Percentiles rank a stretch among this genome's conserved stretches.
Conservation (phyloP, 2,113 vertebrate genomes). For the Apaloderma vittatum region DNA sequence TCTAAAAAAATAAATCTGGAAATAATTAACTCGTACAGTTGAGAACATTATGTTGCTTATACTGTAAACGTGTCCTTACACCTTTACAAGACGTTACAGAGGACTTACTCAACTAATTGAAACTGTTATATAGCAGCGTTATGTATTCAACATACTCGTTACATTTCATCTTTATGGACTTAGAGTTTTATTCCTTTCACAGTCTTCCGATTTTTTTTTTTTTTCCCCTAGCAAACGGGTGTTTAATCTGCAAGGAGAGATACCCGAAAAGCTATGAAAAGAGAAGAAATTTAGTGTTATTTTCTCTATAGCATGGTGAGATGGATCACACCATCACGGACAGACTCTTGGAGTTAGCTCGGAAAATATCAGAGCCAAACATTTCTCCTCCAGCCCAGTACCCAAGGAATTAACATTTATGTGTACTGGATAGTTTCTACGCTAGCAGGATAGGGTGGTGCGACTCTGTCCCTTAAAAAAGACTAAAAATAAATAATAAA, state of each 20-base stretch:
- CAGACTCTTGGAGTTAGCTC: background rate
- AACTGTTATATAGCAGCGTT: conserved; percentile 63
- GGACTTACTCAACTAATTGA: conserved; percentile 59
- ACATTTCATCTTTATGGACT: conserved; percentile 72
- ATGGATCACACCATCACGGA: background rate
- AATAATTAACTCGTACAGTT: conserved; percentile 80
- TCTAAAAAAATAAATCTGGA: conserved; percentile 73
- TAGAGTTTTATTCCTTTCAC: conserved; percentile 57
- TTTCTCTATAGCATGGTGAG: background rate
- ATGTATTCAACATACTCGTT: conserved; percentile 71
- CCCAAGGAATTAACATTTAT: background rate
- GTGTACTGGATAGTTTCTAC: background rate
- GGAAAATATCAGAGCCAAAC: background rate
- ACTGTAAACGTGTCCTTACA: conserved; percentile 76
- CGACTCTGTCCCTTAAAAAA: fast-evolving
- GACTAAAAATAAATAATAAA: background rate
- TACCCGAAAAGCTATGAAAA: background rate
- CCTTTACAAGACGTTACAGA: conserved; percentile 76
- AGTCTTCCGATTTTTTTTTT: background rate
- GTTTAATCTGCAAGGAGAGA: background rate
- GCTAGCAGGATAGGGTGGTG: background rate
- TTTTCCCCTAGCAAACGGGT: fast-evolving
- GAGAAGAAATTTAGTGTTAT: background rate
- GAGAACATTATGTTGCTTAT: conserved; percentile 77
- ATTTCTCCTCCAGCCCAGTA: background rate